Percentiles rank a stretch among this genome's conserved stretches.
phyloP scores from a whole-genome alignment of 2,113 vertebrate species.

The human (Homo sapiens) region DNA sequence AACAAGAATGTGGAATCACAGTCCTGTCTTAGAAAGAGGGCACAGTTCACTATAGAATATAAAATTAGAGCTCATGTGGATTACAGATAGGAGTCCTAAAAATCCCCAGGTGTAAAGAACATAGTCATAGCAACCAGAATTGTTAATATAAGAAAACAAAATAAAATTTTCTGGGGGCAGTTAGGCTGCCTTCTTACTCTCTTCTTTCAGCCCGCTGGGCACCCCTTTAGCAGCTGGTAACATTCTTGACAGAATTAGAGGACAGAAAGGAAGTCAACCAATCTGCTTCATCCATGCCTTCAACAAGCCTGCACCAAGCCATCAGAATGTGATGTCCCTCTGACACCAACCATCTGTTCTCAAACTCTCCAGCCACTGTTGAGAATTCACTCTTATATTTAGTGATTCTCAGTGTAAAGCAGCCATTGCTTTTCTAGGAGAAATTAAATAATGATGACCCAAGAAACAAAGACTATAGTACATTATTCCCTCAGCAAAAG shows the following conservation, averaged over 20 bases:
- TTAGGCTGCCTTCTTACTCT: background rate
- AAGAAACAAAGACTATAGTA: background rate
- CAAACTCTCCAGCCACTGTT: background rate
- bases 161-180: background rate
- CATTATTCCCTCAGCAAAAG: background rate
- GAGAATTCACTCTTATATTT: background rate
- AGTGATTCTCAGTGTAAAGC: background rate
- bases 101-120: background rate
- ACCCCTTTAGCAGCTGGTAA: background rate
- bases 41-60: background rate
- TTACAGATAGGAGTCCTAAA: background rate
- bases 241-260: background rate
- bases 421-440: background rate
- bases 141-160: constrained; percentile 2
- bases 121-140: background rate
- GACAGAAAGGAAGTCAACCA: background rate
- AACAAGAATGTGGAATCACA: background rate
- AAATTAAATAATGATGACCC: background rate
- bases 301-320: background rate
- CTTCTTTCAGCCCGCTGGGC: background rate
- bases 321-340: background rate
- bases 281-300: background rate
- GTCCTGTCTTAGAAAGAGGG: background rate
- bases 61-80: background rate
- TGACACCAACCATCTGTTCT: background rate